A percentile compares a stretch with the other conserved stretches of the same genome.
These are phyloP conservation scores for Semaprochilodus insignis DNA, from an alignment of 2,797 vertebrate species.

Conservation along the genomic window DNA sequence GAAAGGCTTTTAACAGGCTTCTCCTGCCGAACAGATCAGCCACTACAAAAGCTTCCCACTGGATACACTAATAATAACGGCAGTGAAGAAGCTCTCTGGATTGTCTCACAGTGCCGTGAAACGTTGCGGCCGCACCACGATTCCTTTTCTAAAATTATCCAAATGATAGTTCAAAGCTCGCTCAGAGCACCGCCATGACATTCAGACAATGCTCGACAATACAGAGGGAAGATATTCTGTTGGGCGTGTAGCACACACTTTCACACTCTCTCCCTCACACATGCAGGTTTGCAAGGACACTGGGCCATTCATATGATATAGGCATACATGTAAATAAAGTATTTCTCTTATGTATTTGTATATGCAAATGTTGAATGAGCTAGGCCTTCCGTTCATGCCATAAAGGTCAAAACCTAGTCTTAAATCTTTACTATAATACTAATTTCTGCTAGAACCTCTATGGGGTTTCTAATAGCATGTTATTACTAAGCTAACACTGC, in stretches of 20 bases:
- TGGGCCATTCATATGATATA: neutral
- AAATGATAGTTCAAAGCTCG: slow-evolving; percentile 60
- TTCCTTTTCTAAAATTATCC: slow-evolving; percentile 67
- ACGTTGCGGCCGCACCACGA: slow-evolving; percentile 47
- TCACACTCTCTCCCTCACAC: slow-evolving; percentile 21
- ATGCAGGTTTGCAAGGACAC: slow-evolving; percentile 45
- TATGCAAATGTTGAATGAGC: no score
- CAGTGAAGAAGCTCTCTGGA: slow-evolving; percentile 66
- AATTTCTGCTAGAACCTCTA: no score
- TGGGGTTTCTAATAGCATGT: no score
- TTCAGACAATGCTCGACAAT: slow-evolving; percentile 33
- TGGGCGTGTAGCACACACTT: neutral
- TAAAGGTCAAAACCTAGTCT: no score
- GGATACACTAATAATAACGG: slow-evolving; percentile 74
- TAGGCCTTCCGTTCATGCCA: no score
- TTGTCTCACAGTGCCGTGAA: slow-evolving; percentile 67
- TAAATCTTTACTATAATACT: no score
- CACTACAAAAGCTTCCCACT: slow-evolving; percentile 67
- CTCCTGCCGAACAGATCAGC: slow-evolving; percentile 61
- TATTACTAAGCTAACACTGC: no score
- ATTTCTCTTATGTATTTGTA: no score
- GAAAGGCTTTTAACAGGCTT: slow-evolving; percentile 67
- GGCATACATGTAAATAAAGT: no score
- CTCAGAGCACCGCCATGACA: slow-evolving; percentile 39
- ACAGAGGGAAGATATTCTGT: slow-evolving; percentile 11